Conservation (phyloP, 2,113 vertebrate genomes). For the Myiagra hebetior region DNA sequence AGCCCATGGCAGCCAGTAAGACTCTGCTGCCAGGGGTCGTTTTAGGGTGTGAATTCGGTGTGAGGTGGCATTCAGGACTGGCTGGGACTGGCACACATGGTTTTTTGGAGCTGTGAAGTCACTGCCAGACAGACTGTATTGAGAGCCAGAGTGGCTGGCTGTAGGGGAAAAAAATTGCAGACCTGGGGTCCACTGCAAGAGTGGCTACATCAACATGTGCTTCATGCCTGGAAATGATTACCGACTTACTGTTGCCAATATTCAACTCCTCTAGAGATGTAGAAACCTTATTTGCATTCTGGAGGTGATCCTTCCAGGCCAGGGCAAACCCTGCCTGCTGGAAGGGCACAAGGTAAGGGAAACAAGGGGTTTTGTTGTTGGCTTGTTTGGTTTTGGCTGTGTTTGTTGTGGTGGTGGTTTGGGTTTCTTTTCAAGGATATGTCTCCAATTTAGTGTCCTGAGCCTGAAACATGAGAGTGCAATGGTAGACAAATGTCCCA, state of each 20-base stretch:
- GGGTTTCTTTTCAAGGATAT: not conserved
- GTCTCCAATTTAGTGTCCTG: not conserved
- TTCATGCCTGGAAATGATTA: not conserved
- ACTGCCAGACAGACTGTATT: not conserved
- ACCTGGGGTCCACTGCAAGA: not conserved
- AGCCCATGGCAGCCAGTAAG: not conserved
- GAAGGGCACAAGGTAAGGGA: not conserved
- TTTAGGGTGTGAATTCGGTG: accelerated
- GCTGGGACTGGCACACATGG: accelerated
- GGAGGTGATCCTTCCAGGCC: not conserved
- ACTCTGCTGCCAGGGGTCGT: not conserved
- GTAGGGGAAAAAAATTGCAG: not conserved
- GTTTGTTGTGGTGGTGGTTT: not conserved
- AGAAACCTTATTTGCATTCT: not conserved
- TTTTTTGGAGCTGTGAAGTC: not conserved
- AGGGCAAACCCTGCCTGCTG: not conserved
- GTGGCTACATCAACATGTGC: not conserved
- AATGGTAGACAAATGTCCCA: not conserved
- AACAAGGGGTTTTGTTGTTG: not conserved
- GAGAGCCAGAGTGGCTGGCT: not conserved
- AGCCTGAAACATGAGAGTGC: not conserved
- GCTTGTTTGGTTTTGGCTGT: not conserved
- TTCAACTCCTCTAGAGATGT: not conserved
- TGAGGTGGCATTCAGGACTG: too few relatives aligned
- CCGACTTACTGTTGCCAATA: accelerated